Evolutionary conservation across 2,113 vertebrate genomes (phyloP).

Genomic region (Bufo bufo): DNA sequence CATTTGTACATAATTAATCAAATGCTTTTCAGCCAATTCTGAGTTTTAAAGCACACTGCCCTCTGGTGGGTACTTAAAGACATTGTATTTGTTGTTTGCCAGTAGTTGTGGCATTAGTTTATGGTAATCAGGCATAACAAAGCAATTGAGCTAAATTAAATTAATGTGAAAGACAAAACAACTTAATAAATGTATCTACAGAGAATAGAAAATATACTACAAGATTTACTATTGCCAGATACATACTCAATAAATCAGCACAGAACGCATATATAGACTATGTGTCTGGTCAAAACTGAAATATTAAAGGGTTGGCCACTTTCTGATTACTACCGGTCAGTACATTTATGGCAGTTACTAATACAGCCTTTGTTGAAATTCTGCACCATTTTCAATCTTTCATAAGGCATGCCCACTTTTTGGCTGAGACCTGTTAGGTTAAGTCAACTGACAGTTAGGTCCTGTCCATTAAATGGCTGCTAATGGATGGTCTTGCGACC

Average conservation of each 20-base stretch:
- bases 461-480: no score
- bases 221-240: neutral
- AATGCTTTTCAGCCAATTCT: no score
- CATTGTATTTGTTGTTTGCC: neutral
- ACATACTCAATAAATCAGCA: neutral
- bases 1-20: neutral
- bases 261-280: neutral
- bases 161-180: neutral
- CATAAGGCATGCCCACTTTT: no score
- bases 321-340: no score
- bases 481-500: no score
- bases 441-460: no score
- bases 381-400: no score
- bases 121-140: neutral
- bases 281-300: neutral
- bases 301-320: neutral
- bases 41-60: constrained; percentile 19
- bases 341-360: no score
- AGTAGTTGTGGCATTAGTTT: neutral
- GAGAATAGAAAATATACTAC: neutral
- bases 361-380: no score
- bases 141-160: neutral
- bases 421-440: no score
- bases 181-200: neutral
- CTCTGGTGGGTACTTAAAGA: constrained; percentile 8